Evolutionary conservation across 2,888 invertebrate genomes (phyloP).

Genomic region (Apotomis capreana): DNA sequence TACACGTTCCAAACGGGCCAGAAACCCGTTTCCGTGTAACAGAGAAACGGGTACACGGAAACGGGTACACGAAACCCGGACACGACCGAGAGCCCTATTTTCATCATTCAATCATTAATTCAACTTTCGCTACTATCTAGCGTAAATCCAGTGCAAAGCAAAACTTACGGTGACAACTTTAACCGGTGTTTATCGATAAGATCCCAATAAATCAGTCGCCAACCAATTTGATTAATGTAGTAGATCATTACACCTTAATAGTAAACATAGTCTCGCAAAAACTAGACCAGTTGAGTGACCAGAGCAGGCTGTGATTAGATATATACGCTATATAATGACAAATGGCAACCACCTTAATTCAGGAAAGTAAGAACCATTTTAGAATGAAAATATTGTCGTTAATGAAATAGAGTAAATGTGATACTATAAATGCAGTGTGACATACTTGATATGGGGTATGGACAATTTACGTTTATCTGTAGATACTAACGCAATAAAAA

Average conservation of each 20-base stretch:
- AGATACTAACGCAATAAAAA: constrained; percentile 32
- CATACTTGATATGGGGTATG: constrained; percentile 30
- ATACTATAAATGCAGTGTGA: constrained; percentile 31
- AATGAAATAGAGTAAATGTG: constrained; percentile 15
- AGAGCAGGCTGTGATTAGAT: constrained; percentile 23
- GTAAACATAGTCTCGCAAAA: constrained; percentile 46
- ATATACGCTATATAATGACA: constrained; percentile 1
- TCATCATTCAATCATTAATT: constrained; percentile 41
- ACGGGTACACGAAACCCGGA: too few species aligned
- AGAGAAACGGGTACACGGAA: too few species aligned
- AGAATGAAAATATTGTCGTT: constrained; percentile 6
- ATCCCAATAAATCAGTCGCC: constrained; percentile 51
- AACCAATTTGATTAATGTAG: constrained; percentile 49
- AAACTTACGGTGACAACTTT: constrained; percentile 44
- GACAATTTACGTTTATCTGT: constrained; percentile 20
- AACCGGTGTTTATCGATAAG: constrained; percentile 47
- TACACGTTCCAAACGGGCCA: too few species aligned
- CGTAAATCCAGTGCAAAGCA: constrained; percentile 43
- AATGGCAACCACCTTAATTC: constrained; percentile 7
- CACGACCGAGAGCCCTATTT: too few species aligned
- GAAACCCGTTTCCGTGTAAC: too few species aligned
- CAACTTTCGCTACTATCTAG: constrained; percentile 43
- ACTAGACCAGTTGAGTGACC: constrained; percentile 49
- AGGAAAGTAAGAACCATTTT: constrained; percentile 15
- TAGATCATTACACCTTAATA: constrained; percentile 48